These are phyloP conservation scores for Cephus pulcher DNA, from an alignment of 2,888 invertebrate genomes.

Conservation along the genomic window DNA sequence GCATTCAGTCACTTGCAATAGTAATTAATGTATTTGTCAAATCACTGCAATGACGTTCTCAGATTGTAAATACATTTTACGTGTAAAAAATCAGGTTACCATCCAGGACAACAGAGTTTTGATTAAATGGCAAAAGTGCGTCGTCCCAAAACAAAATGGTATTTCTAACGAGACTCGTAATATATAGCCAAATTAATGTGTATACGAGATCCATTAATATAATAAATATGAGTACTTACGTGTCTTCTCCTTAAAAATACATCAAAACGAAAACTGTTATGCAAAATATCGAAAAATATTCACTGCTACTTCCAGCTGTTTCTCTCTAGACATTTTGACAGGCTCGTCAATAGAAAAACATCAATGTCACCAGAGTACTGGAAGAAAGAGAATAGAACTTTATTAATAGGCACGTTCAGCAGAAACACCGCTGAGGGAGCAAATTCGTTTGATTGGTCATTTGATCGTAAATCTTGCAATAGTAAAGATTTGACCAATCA, in stretches of 20 bases:
- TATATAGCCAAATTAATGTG: background rate
- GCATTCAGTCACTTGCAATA: background rate
- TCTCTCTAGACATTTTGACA: conserved; percentile 26
- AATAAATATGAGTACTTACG: conserved; percentile 25
- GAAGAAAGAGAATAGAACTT: background rate
- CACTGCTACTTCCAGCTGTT: conserved; percentile 47
- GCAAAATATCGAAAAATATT: conserved; percentile 46
- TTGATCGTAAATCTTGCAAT: too few species aligned
- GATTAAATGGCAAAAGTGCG: background rate
- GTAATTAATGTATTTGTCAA: background rate
- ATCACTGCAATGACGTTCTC: background rate
- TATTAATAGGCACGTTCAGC: background rate
- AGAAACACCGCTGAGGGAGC: too few species aligned
- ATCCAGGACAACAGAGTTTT: background rate
- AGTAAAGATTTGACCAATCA: too few species aligned
- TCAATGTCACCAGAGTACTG: background rate
- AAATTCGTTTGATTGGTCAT: too few species aligned
- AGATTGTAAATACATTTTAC: background rate
- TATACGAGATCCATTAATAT: background rate
- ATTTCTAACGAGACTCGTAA: background rate
- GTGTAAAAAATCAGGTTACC: background rate
- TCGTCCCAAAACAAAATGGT: background rate
- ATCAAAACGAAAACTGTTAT: conserved; percentile 36
- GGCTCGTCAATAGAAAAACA: background rate
- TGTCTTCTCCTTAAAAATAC: conserved; percentile 19